A percentile compares a stretch with the other conserved stretches of the same genome.
Evolutionary conservation across 2,888 invertebrate species (phyloP).

Genomic region (Lepetodrilus schrolli): DNA sequence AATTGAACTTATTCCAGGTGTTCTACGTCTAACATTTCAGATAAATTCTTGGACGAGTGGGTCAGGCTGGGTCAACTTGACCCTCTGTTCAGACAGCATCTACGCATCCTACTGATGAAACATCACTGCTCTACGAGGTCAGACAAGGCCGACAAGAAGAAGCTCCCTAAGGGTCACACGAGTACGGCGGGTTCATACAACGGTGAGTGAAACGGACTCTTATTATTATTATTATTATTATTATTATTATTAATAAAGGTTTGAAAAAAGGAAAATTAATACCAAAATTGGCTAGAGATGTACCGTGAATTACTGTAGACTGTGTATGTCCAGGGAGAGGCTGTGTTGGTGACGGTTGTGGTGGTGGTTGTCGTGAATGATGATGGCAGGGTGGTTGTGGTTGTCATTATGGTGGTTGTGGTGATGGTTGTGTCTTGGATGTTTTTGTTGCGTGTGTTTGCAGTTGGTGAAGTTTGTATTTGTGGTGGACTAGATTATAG

Average conservation of each 20-base stretch:
- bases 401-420: constrained; percentile 1
- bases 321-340: not conserved
- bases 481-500: too few species aligned
- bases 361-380: not conserved
- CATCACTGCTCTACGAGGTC: constrained; percentile 93
- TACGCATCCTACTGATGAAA: constrained; percentile 88
- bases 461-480: too few species aligned
- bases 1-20: not conserved
- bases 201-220: constrained; percentile 11
- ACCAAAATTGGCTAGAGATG: too few species aligned
- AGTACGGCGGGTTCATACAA: not conserved
- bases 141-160: constrained; percentile 77
- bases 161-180: constrained; percentile 30
- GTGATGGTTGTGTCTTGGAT: constrained; percentile 3
- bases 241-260: too few species aligned
- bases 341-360: not conserved
- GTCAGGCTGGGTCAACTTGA: constrained; percentile 50
- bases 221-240: too few species aligned
- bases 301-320: too few species aligned
- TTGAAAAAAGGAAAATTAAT: too few species aligned
- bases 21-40: constrained; percentile 37
- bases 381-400: not conserved
- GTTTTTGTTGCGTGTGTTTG: not conserved
- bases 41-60: constrained; percentile 58
- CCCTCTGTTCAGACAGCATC: constrained; percentile 78